Percentiles rank a stretch among this genome's conserved stretches.
phyloP scores from a whole-genome alignment of 2,113 vertebrate genomes.

The Tauraco erythrolophus region DNA sequence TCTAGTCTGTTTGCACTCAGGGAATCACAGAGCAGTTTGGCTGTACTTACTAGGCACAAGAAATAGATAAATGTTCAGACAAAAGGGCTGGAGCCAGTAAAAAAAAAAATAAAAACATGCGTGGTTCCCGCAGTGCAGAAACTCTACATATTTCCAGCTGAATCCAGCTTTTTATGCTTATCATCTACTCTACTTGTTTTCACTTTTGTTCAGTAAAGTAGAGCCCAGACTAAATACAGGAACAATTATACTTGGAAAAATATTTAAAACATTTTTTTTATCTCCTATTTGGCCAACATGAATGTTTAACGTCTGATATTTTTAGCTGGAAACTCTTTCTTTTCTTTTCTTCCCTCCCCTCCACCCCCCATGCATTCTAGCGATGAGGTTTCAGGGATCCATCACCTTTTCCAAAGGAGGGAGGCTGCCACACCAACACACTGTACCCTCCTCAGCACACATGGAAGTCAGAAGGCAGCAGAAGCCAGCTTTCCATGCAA shows the following conservation, averaged over 20 bases:
- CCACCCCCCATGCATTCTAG: background rate
- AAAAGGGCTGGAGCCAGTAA: background rate
- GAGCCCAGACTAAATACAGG: slow-evolving; percentile 20
- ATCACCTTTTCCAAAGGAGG: background rate
- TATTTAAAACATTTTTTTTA: slow-evolving; percentile 10
- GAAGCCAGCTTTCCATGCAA: background rate
- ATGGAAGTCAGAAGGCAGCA: background rate
- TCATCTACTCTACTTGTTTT: slow-evolving; percentile 10
- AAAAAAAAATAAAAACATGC: background rate
- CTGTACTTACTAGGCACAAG: background rate
- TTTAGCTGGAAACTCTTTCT: slow-evolving; percentile 13
- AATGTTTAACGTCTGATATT: background rate
- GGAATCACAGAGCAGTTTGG: background rate
- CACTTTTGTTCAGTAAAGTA: background rate
- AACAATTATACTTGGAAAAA: slow-evolving; percentile 43
- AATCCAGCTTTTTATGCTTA: background rate
- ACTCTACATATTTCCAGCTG: slow-evolving; percentile 18
- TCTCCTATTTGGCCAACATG: background rate
- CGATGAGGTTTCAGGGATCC: background rate
- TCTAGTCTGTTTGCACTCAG: background rate
- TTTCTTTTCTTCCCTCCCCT: background rate
- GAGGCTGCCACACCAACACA: background rate
- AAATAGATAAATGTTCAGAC: slow-evolving; percentile 5
- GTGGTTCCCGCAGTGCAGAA: background rate
- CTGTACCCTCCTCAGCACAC: background rate